Percentiles rank a stretch among this genome's conserved stretches.
These are phyloP conservation scores for Junonia oenone DNA, from an alignment of 2,888 invertebrate species.

Conservation along the genomic window DNA sequence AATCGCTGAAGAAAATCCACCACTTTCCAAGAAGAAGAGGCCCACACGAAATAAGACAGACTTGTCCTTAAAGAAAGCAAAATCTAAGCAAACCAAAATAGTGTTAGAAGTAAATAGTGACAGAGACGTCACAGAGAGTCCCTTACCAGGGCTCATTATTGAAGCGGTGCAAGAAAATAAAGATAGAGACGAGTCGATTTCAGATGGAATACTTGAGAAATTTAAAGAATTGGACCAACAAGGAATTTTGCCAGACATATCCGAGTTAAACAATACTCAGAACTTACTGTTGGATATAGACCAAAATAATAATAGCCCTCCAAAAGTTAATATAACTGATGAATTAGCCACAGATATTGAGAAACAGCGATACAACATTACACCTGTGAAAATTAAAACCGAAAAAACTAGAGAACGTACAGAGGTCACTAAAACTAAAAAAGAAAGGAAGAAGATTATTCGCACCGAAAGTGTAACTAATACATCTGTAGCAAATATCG, in stretches of 20 bases:
- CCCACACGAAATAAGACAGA: slow-evolving; percentile 29
- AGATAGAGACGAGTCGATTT: slow-evolving; percentile 40
- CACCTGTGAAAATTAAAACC: slow-evolving; percentile 1
- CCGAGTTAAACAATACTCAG: slow-evolving; percentile 47
- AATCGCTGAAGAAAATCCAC: slow-evolving; percentile 24
- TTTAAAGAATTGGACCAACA: slow-evolving; percentile 45
- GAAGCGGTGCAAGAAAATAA: slow-evolving; percentile 38
- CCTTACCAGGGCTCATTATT: slow-evolving; percentile 55
- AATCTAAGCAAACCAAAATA: slow-evolving; percentile 24
- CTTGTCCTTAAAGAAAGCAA: slow-evolving; percentile 24
- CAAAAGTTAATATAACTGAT: slow-evolving; percentile 33
- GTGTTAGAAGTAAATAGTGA: slow-evolving; percentile 21
- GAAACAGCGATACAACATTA: neutral
- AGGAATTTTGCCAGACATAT: slow-evolving; percentile 33
- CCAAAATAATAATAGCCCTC: slow-evolving; percentile 34
- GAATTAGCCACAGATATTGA: slow-evolving; percentile 25
- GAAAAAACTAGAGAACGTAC: slow-evolving; percentile 4
- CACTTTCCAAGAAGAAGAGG: slow-evolving; percentile 18
- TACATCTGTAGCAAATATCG: neutral
- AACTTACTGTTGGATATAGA: slow-evolving; percentile 47
- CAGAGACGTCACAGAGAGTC: slow-evolving; percentile 48
- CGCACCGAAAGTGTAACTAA: neutral
- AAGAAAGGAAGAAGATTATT: neutral
- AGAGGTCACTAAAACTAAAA: neutral
- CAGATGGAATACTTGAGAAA: slow-evolving; percentile 43